Conservation (phyloP, 2,113 vertebrate species). For the Calypte anna region DNA sequence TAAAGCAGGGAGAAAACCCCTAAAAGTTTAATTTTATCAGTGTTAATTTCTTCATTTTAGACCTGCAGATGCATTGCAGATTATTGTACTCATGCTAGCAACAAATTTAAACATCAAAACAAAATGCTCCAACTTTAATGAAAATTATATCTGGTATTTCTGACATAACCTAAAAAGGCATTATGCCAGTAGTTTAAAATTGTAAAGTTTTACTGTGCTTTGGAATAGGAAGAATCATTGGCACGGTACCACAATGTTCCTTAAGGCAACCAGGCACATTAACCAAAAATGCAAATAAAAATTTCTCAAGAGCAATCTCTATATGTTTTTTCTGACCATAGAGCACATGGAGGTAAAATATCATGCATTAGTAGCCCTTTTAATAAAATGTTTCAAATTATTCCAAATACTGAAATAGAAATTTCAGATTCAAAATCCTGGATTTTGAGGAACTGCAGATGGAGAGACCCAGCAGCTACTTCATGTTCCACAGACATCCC, state of each 20-base stretch:
- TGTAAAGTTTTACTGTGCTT: conserved; percentile 21
- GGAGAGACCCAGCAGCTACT: conserved; percentile 14
- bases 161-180: conserved; percentile 31
- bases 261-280: conserved; percentile 16
- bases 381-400: neutral
- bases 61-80: conserved; percentile 14
- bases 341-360: neutral
- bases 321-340: neutral
- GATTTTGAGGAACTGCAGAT: neutral
- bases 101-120: conserved; percentile 50
- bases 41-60: conserved; percentile 5
- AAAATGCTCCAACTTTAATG: conserved; percentile 23
- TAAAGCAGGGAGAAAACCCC: neutral
- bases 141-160: conserved; percentile 25
- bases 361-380: neutral
- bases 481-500: neutral
- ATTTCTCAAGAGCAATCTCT: conserved; percentile 10
- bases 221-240: conserved; percentile 22
- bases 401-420: neutral
- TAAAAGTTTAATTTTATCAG: neutral
- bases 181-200: conserved; percentile 27
- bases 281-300: conserved; percentile 44
- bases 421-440: neutral
- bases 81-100: conserved; percentile 10
- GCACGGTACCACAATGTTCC: neutral